Evolutionary conservation across 2,797 vertebrate species (phyloP), one percentile per base, ranked within the genome.

Genomic region (Heliangelus exortis): DNA sequence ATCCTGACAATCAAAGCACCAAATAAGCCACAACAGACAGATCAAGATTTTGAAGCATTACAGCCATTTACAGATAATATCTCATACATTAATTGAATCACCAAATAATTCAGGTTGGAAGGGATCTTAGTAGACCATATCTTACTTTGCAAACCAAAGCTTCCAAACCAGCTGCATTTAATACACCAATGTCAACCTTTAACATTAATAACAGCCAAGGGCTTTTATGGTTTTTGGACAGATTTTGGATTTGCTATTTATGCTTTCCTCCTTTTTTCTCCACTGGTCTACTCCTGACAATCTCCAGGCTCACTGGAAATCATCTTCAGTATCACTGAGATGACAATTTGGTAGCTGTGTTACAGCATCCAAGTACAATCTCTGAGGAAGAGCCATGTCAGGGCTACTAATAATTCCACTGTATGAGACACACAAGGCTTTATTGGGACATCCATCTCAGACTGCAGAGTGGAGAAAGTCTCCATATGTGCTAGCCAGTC

Each of bases 11-110:
- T 31, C 65, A 47, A 63, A n/a, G 16, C n/a, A 78, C 15, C 39
- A 81, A 79, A 80, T n/a, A 95, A 11, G 9, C 26, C 65, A 61
- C 53, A 69, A 83, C 28, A 85, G 10, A 15, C 53, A 90, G 41
- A 92, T 63, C 11, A 80, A 69, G 47, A 81, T 85, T 92, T 94
- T 80, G 28, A 93, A 91, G 7, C 5, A 45, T 77, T 87, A 58
- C 25, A 85, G 33, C 7, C 18, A 71, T 77, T 74, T 91, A 53
- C 29, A 85, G 18, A 13, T 25, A 59, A 21, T n/a, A 50, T 50
- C 9, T 87, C 51, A 15, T 29, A 25, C 0, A 0, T 63, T 84
- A 21, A 50, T 51, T 41, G n/a, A 77, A 82, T 65, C 15, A 21
- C 1, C 75, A 66, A 81, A 86, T 48, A 78, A 72, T 76, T 78